Conservation (phyloP, 2,113 vertebrate genomes). For the Setophaga coronata region DNA sequence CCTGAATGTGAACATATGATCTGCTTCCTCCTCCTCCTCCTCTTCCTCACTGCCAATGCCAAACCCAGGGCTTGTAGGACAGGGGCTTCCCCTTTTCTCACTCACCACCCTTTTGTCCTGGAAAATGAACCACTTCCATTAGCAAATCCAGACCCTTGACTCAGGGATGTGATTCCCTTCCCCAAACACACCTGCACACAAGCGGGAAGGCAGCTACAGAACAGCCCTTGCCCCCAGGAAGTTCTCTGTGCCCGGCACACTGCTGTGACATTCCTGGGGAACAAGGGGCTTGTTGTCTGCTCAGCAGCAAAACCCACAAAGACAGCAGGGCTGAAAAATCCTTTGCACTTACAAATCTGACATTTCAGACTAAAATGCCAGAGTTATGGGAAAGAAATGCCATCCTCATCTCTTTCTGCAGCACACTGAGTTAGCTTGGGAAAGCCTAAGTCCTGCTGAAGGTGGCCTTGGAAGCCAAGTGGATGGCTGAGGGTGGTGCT, state of each 20-base stretch:
- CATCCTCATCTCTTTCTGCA: conserved; percentile 7
- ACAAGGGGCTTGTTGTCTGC: conserved; percentile 48
- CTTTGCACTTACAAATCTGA: conserved; percentile 61
- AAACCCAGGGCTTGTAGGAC: conserved; percentile 37
- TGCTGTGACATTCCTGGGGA: neutral
- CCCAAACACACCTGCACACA: conserved; percentile 14
- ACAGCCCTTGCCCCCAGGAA: neutral
- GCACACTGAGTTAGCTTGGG: conserved; percentile 5
- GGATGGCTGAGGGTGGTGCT: conserved; percentile 34
- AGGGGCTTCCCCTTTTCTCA: conserved; percentile 72
- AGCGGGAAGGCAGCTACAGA: neutral
- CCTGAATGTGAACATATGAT: conserved; percentile 70
- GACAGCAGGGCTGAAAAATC: conserved; percentile 2
- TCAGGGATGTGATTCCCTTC: neutral
- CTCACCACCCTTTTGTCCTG: conserved; percentile 91
- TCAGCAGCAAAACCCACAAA: conserved; percentile 18
- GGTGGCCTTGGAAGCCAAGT: conserved; percentile 36
- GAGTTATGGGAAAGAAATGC: conserved; percentile 22
- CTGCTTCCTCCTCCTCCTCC: conserved; percentile 65
- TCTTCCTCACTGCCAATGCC: conserved; percentile 61
- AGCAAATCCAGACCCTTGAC: neutral
- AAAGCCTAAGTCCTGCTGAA: conserved; percentile 22
- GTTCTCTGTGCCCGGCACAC: neutral
- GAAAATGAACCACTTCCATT: neutral
- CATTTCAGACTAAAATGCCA: conserved; percentile 65